Base-by-base conservation (phyloP, 2,888 invertebrate species). In the Leucania comma region DNA sequence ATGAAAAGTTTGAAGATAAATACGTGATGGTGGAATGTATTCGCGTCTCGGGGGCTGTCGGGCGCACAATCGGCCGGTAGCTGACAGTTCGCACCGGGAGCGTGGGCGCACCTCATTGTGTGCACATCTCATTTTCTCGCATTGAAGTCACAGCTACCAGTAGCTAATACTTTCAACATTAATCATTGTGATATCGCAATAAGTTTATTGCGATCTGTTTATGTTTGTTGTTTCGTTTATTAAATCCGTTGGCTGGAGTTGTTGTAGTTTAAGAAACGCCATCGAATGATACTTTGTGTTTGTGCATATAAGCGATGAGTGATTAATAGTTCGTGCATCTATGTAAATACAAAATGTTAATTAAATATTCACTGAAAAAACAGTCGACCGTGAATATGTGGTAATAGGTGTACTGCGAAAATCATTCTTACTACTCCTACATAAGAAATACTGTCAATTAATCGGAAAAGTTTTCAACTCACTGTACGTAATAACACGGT, bases 101-200 rank as follows among this genome's bases (percentile, higher is more conserved):
- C 89, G 94, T 92, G 92, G 93, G 91, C 91, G 93, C 86, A 87
- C 76, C 82, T 89, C 89, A 93, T 94, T 95, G 93, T 95, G 86
- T 72, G 87, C 90, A 83, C 92, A 92, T 91, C 93, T 94, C 93
- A 93, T 94, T 93, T 92, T 91, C 93, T 92, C 87, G 89, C 88
- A 92, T 93, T 94, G 89, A 92, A 90, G 79, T 87, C 86, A 87
- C 86, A 86, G 83, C 86, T 89, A 90, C 90, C 92, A 90, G 93
- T 92, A 94, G 92, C 92, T 84, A 85, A 86, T 84, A 83, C 85
- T 84, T 85, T 89, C 87, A 86, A 89, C 90, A 93, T 93, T 92
- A 91, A 92, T 94, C 92, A 93, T 90, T 89, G 64, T 75, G 75
- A 70, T 78, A 76, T 74, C 59, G 67, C 59, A 74, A 80, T 75